Base-by-base conservation (phyloP, 2,888 invertebrate genomes). In the Tubulanus polymorphus region DNA sequence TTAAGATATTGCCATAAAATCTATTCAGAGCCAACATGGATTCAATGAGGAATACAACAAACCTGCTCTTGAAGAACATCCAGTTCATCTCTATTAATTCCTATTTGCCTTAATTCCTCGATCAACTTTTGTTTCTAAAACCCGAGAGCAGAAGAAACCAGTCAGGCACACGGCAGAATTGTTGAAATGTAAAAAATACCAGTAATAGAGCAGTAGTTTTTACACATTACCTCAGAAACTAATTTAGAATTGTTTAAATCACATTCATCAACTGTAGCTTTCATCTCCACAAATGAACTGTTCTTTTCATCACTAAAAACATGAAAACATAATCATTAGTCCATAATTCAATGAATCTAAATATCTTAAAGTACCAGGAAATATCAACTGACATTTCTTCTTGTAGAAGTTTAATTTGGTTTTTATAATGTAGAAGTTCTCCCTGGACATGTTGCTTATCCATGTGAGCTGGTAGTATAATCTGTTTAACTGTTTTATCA, bases 361-460 rank as follows among this genome's bases (percentile, higher is more conserved):
- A n/a, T n/a, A n/a, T n/a, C n/a, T n/a, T n/a, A n/a, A n/a, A n/a
- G n/a, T n/a, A n/a, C n/a, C n/a, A n/a, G n/a, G n/a, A n/a, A n/a
- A n/a, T n/a, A n/a, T n/a, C 0, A 12, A 78, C 81, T 84, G 81
- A 94, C 93, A 94, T 80, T 82, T 96, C 94, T 78, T 94, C 93
- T 63, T 93, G 84, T 67, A 92, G 86, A 82, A 91, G 91, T 70
- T 95, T 84, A 51, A 94, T 83, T 71, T 90, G 87, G 1, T 94
- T 90, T 79, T 95, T 95, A 84, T 89, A 88, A 77, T 95, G 93
- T 0, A 94, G 94, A 61, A 96, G 81, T 74, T 96, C 95, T 1
- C 95, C 91, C 1, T 91, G 91, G 73, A 91, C 84, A 61, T 81
- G 80, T 54, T 78, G 74, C 60, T 75, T 71, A 56, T 80, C 75